Conservation (phyloP, 2,797 vertebrate species). For the Danio aesculapii region DNA sequence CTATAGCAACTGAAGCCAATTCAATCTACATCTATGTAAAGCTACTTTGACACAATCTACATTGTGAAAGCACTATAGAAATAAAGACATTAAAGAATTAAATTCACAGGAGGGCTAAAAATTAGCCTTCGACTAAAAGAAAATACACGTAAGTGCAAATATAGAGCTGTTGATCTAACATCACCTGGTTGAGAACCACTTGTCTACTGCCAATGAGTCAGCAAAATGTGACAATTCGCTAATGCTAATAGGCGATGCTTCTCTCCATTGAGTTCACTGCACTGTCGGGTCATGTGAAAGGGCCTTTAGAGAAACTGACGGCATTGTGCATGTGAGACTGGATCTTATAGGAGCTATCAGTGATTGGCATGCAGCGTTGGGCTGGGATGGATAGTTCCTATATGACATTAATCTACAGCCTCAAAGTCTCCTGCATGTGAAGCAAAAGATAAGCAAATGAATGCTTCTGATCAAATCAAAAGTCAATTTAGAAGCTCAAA, state of each 20-base stretch:
- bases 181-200: too few relatives aligned
- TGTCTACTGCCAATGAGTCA: not conserved
- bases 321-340: conserved; percentile 7
- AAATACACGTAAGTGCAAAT: too few relatives aligned
- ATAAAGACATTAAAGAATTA: too few relatives aligned
- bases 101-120: too few relatives aligned
- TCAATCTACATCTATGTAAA: too few relatives aligned
- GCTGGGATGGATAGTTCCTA: not conserved
- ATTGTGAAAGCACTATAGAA: too few relatives aligned
- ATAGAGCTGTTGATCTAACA: too few relatives aligned
- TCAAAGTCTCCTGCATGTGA: conserved; percentile 71
- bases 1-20: too few relatives aligned
- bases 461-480: conserved; percentile 67
- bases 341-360: not conserved
- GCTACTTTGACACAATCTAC: too few relatives aligned
- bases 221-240: not conserved
- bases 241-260: not conserved
- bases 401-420: conserved; percentile 61
- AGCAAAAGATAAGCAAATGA: conserved; percentile 72
- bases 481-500: conserved; percentile 45
- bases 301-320: conserved; percentile 1
- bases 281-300: conserved; percentile 17
- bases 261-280: not conserved
- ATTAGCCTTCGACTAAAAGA: too few relatives aligned
- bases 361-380: conserved; percentile 5